phyloP scores from a whole-genome alignment of 2,113 vertebrate species.

The Heliornis fulica region DNA sequence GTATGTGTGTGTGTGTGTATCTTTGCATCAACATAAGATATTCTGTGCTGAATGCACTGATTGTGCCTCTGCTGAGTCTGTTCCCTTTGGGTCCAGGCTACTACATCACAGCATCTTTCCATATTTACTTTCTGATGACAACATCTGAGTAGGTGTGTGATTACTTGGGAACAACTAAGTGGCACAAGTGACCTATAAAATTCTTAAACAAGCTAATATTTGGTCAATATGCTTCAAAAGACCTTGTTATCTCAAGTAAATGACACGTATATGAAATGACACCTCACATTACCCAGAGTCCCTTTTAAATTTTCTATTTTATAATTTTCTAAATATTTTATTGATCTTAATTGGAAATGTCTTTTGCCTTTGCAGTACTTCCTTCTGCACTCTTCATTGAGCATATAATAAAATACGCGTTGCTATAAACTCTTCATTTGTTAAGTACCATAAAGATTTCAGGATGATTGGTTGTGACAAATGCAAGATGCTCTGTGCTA shows the following conservation, averaged over 20 bases:
- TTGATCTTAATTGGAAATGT: background rate
- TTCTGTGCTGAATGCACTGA: background rate
- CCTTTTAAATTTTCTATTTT: background rate
- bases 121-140: background rate
- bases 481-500: conserved; percentile 19
- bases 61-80: background rate
- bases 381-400: background rate
- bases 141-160: background rate
- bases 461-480: conserved; percentile 38
- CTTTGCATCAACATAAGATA: background rate
- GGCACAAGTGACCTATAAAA: background rate
- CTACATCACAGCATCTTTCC: background rate
- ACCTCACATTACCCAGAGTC: background rate
- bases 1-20: background rate
- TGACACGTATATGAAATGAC: background rate
- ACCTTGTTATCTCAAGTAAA: background rate
- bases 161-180: background rate
- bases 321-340: background rate
- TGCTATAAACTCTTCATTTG: background rate
- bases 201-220: background rate
- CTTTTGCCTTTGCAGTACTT: background rate
- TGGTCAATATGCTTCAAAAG: background rate
- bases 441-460: conserved; percentile 25
- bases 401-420: background rate
- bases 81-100: background rate